Conservation (phyloP, 2,797 vertebrate genomes). For the Sebastes oblongus region DNA sequence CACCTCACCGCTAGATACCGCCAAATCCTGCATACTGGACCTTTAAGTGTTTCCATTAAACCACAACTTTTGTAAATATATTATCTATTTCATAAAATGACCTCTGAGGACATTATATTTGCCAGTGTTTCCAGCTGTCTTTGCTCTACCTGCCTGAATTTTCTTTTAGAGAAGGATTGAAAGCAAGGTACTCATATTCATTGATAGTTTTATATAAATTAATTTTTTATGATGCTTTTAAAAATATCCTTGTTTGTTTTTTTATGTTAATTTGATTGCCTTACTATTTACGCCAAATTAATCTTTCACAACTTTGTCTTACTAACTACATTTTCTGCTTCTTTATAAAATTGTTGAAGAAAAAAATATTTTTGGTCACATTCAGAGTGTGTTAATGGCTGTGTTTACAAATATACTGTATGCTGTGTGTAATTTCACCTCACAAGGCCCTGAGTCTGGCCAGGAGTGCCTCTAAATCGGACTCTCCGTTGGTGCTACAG, state of each 20-base stretch:
- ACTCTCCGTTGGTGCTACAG: constrained; percentile 82
- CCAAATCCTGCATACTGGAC: too few species aligned
- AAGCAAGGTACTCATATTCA: not conserved
- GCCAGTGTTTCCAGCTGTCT: not conserved
- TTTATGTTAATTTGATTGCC: not conserved
- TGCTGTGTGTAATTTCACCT: constrained; percentile 10
- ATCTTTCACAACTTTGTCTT: not conserved
- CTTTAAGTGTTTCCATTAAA: not conserved
- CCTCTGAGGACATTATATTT: not conserved
- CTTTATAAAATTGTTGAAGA: not conserved
- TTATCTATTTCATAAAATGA: not conserved
- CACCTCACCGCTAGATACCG: too few species aligned
- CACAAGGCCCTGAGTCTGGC: constrained; percentile 92
- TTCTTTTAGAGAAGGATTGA: not conserved
- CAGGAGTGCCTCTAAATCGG: constrained; percentile 94
- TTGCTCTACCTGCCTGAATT: not conserved
- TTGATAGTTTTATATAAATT: not conserved
- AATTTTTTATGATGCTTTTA: not conserved
- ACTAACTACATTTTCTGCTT: not conserved
- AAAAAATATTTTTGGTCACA: not conserved
- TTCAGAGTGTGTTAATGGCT: not conserved
- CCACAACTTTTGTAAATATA: not conserved
- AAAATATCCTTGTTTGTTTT: not conserved
- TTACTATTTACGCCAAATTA: not conserved
- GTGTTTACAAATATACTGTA: not conserved